phyloP scores from a whole-genome alignment of 1,140 invertebrate genomes.

The Acromyrmex charruanus region DNA sequence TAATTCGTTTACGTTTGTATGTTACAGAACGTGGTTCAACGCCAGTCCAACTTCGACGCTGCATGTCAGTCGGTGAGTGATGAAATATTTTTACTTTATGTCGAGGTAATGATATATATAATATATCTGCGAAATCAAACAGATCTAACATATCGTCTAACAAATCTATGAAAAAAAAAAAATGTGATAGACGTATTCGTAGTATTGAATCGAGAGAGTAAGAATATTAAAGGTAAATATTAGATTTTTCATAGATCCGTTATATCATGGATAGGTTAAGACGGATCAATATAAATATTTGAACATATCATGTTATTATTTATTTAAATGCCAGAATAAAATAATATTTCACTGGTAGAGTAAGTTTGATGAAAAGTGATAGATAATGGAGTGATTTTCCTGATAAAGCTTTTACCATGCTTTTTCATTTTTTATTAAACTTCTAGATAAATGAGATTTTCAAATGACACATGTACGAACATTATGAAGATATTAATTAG shows the following conservation, averaged over 20 bases:
- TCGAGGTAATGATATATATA: background rate
- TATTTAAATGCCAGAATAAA: background rate
- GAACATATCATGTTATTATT: background rate
- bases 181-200: background rate
- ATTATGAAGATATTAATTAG: background rate
- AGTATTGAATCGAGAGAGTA: background rate
- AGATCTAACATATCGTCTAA: background rate
- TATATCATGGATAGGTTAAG: background rate
- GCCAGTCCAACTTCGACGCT: background rate
- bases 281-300: background rate
- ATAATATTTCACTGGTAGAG: background rate
- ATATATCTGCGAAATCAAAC: slow-evolving; percentile 1
- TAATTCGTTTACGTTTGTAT: background rate
- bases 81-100: background rate
- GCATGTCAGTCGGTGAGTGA: background rate
- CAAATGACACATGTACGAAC: background rate
- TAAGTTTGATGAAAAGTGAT: slow-evolving; percentile 2
- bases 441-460: background rate
- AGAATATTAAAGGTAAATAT: background rate
- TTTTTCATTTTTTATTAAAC: background rate
- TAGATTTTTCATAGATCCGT: background rate
- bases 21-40: background rate
- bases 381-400: background rate
- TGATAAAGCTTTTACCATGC: background rate
- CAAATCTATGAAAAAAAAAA: background rate